Base-by-base conservation (phyloP, 2,888 invertebrate species). In the Lepidocyrtoides sp. region DNA sequence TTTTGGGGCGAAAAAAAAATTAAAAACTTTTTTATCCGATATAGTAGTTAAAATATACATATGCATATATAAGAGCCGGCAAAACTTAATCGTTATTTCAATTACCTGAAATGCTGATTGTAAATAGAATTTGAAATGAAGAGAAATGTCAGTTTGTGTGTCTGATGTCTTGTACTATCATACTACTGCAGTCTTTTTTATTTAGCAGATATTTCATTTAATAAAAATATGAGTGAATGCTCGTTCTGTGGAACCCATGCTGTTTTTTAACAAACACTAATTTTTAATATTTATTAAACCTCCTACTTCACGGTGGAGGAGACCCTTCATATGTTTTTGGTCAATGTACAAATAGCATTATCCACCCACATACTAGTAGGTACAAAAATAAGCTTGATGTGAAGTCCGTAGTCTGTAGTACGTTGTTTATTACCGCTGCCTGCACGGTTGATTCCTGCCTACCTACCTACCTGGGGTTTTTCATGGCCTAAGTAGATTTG, bases 231-330 rank as follows among this genome's bases (percentile, higher is more conserved):
- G 57, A 20, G 41, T 20, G 23, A 81, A 41, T 54, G 4, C 44
- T 26, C 17, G 72, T 72, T 72, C 23, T 69, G 17, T 41, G 41
- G 44, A n/a, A 75, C 75, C 57, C 85, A 85, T 72, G 85, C 85
- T 75, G 85, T 75, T 75, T 85, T 75, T 85, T 26, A 75, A 51
- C 48, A 36, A 57, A 85, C 75, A 75, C 26, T 77, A 86, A 86
- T 86, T 60, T 85, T 86, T 86, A 77, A 86, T 86, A 86, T 86
- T 86, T 86, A 77, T 77, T 86, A 77, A 77, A 44, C 77, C 77
- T 60, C 77, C 51, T 12, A 60, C 60, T 86, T 57, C 26, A 69
- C 51, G 26, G 26, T 29, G 36, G 12, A 85, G 36, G 72, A 36
- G 57, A 17, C 36, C 44, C 66, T 83, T 60, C 41, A 60, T n/a